Conservation (phyloP, 2,888 invertebrate species). For the Zhuqinia jingwanae region DNA sequence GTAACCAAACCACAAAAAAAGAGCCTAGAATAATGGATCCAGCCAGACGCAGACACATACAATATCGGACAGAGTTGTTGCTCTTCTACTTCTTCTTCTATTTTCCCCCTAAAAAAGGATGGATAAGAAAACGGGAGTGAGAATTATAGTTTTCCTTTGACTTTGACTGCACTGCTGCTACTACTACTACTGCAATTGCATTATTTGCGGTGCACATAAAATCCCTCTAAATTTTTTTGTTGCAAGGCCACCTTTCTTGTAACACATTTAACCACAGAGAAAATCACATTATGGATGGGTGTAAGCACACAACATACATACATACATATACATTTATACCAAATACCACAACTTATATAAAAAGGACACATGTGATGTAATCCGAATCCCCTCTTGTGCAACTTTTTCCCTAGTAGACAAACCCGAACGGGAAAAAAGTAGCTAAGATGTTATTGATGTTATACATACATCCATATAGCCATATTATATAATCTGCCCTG, state of each 20-base stretch:
- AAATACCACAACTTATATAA: too few species aligned
- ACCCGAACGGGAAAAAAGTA: not conserved
- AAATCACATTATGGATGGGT: not conserved
- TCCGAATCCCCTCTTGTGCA: not conserved
- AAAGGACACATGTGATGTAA: not conserved
- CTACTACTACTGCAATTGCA: too few species aligned
- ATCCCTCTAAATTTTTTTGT: too few species aligned
- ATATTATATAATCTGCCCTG: not conserved
- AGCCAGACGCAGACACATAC: too few species aligned
- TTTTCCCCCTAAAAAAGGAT: not conserved
- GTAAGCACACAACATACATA: not conserved
- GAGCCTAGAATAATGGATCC: not conserved
- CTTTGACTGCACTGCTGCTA: not conserved
- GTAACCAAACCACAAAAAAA: slow-evolving; percentile 37
- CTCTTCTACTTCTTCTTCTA: slow-evolving; percentile 2
- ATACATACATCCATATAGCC: too few species aligned
- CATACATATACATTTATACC: not conserved
- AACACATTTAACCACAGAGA: not conserved
- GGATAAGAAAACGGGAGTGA: not conserved
- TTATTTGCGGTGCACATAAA: too few species aligned
- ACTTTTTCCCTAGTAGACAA: not conserved
- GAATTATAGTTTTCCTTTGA: not conserved
- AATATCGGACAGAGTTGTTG: not conserved
- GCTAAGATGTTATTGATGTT: not conserved
- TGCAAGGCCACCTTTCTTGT: too few species aligned